Evolutionary conservation across 2,113 vertebrate species (phyloP).

Genomic region (Eublepharis macularius): DNA sequence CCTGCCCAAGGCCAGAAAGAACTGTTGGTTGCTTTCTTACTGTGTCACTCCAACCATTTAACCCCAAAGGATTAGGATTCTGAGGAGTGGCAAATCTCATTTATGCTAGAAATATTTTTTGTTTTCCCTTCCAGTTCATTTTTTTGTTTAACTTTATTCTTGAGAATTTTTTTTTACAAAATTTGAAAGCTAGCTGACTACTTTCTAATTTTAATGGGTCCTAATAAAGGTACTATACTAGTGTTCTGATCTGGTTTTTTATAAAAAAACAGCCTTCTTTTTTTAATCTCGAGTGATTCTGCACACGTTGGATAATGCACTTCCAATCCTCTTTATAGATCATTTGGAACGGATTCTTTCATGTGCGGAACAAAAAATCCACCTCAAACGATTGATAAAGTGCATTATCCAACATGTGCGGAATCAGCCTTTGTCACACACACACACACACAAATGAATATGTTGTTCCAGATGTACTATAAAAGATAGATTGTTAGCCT

Average conservation of each 20-base stretch:
- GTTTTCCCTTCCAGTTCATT: not conserved
- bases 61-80: not conserved
- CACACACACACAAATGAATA: no score
- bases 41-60: not conserved
- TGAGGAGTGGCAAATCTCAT: not conserved
- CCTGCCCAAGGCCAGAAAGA: not conserved
- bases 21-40: slow-evolving; percentile 5
- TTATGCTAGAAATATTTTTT: no score
- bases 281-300: no score
- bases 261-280: no score
- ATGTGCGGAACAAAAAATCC: no score
- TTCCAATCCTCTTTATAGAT: no score
- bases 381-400: no score
- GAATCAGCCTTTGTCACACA: no score
- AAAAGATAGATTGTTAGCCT: not conserved
- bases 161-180: not conserved
- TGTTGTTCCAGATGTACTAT: not conserved
- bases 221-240: not conserved
- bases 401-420: no score
- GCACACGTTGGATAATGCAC: no score
- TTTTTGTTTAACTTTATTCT: not conserved
- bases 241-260: no score
- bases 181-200: not conserved
- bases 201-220: not conserved
- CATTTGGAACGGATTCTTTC: no score